Evolutionary conservation across 2,113 vertebrate species (phyloP), one percentile per base, ranked within the genome.

Genomic region (Urocynchramus pylzowi): DNA sequence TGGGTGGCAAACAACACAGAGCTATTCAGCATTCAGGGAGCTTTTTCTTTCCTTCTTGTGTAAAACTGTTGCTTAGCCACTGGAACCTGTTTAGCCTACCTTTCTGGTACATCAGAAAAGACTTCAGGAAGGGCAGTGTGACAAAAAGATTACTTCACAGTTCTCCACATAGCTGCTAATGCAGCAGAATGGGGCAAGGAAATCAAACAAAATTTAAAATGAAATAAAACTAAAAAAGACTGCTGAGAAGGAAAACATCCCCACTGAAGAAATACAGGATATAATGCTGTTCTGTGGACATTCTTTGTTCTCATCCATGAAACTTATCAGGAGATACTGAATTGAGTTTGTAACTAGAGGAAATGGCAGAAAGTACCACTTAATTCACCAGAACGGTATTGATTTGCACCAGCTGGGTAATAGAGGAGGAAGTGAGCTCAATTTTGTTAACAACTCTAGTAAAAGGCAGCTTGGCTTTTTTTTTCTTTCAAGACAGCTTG

Each of bases 351-450:
- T 50, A 93, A 68, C 45, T 50, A 73, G n/a, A 78, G 35, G 50
- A 87, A 76, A 56, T 50, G 35, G 30, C 75, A 83, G 54, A 76
- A 93, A 91, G 53, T n/a, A 45, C 18, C 33, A 42, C 50, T 63
- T 77, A 88, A 85, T 79, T 95, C n/a, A 49, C 67, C 75, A 76
- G 75, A 83, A n/a, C 10, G 50, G 20, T 69, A 93, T 69, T 60
- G 87, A 94, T 94, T 87, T 85, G 30, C 39, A 95, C 75, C 54
- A 80, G 75, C 74, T 93, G 94, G 67, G 85, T 83, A 88, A 93
- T 24, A 14, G 57, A 82, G 39, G 52, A 68, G 57, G 82, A 88
- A 94, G 70, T 20, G 21, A 82, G 57, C 61, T 90, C 63, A 69
- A 44, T 87, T 91, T 94, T 93, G 22, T 20, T 73, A 91, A 90